Conservation (phyloP, 2,888 invertebrate genomes). For the Nomada ruficornis region DNA sequence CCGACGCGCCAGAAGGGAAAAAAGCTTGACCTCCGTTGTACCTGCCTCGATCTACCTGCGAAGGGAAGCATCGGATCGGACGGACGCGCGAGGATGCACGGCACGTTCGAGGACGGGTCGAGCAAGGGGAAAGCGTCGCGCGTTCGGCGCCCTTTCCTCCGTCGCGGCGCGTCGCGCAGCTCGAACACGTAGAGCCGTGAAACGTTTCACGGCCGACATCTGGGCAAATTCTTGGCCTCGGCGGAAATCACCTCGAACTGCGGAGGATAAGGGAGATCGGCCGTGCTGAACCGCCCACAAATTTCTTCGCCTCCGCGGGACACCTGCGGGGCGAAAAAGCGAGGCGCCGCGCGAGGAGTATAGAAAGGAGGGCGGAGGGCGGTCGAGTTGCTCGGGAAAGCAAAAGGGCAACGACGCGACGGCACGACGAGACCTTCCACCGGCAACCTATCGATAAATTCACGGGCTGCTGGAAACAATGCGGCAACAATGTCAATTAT, state of each 20-base stretch:
- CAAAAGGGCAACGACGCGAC: constrained; percentile 40
- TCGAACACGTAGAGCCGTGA: too few species aligned
- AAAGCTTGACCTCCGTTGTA: constrained; percentile 35
- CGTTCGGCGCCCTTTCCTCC: constrained; percentile 5
- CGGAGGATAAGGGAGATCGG: too few species aligned
- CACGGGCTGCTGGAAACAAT: constrained; percentile 79
- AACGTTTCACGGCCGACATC: too few species aligned
- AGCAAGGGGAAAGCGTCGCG: background rate
- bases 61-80: background rate
- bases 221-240: too few species aligned
- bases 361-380: background rate
- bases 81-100: background rate
- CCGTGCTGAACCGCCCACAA: background rate
- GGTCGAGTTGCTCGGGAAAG: background rate
- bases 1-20: background rate
- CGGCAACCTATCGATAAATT: constrained; percentile 81
- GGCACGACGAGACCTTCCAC: constrained; percentile 26
- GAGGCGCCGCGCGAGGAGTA: background rate
- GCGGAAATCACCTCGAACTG: too few species aligned
- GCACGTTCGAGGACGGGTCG: background rate
- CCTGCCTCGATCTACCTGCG: constrained; percentile 41
- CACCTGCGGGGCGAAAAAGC: background rate
- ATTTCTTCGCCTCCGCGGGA: too few species aligned
- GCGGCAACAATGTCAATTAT: constrained; percentile 83
- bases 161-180: too few species aligned